These are phyloP conservation scores for Pogoniulus pusillus DNA, from an alignment of 2,797 vertebrate genomes.

Conservation along the genomic window DNA sequence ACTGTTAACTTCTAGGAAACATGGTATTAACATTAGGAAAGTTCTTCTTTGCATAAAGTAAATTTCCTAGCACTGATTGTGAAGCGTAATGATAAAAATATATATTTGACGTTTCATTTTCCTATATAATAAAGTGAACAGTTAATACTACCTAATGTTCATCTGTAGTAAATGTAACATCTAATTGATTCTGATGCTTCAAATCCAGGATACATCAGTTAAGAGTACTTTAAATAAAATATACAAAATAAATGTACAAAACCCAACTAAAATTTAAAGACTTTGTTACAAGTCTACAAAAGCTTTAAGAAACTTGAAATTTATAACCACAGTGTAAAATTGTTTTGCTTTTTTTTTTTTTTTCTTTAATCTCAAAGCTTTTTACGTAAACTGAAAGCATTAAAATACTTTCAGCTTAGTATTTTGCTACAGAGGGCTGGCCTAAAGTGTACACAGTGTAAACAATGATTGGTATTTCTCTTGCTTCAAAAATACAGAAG, in stretches of 20 bases:
- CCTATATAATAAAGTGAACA: slow-evolving; percentile 80
- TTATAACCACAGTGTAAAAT: slow-evolving; percentile 83
- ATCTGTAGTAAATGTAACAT: slow-evolving; percentile 78
- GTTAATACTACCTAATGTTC: slow-evolving; percentile 77
- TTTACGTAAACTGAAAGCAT: slow-evolving; percentile 79
- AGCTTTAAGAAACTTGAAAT: slow-evolving; percentile 84
- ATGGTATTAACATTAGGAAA: slow-evolving; percentile 78
- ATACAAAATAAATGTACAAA: slow-evolving; percentile 84
- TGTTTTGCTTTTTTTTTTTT: slow-evolving; percentile 34
- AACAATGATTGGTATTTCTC: slow-evolving; percentile 78
- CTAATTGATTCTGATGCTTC: slow-evolving; percentile 75
- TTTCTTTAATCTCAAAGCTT: slow-evolving; percentile 81
- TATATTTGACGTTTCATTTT: slow-evolving; percentile 75
- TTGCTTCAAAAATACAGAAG: slow-evolving; percentile 79
- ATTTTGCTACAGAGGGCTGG: slow-evolving; percentile 81
- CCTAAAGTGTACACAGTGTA: slow-evolving; percentile 82
- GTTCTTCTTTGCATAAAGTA: slow-evolving; percentile 80
- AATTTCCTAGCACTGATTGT: slow-evolving; percentile 81
- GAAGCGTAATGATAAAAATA: slow-evolving; percentile 81
- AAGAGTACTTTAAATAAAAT: slow-evolving; percentile 83
- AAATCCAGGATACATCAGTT: slow-evolving; percentile 78
- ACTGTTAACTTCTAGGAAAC: slow-evolving; percentile 73
- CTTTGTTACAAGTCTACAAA: slow-evolving; percentile 83
- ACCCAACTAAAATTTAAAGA: slow-evolving; percentile 82
- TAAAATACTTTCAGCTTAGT: slow-evolving; percentile 80